Percentiles rank a stretch among this genome's conserved stretches.
phyloP scores from a whole-genome alignment of 1,140 invertebrate species.

The Euglossa dilemma region DNA sequence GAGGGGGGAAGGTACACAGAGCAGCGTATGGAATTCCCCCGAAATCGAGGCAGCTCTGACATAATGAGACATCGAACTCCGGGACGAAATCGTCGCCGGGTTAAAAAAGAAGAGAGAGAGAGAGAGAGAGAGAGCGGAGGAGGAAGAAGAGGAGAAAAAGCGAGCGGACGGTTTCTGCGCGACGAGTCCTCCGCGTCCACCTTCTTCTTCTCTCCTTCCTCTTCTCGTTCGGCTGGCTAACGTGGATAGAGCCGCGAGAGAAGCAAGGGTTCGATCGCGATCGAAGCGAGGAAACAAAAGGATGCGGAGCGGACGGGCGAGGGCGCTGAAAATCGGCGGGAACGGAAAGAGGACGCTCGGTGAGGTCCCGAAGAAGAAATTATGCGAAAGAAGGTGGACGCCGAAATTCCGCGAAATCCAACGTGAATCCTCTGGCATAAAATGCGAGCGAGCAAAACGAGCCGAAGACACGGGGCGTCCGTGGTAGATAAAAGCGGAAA shows the following conservation, averaged over 20 bases:
- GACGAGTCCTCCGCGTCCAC: constrained; percentile 28
- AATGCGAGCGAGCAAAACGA: constrained; percentile 58
- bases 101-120: background rate
- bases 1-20: background rate
- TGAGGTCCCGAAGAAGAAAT: constrained; percentile 11
- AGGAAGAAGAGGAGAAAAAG: constrained; percentile 51
- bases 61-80: constrained; percentile 66
- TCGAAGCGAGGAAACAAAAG: constrained; percentile 36
- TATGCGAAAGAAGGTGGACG: constrained; percentile 23
- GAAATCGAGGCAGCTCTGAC: constrained; percentile 61
- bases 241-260: constrained; percentile 40
- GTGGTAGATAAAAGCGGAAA: constrained; percentile 43
- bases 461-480: constrained; percentile 3
- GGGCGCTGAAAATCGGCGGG: background rate
- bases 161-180: background rate
- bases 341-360: background rate
- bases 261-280: constrained; percentile 4
- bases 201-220: too few species aligned
- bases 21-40: constrained; percentile 49
- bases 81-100: constrained; percentile 28
- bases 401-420: constrained; percentile 62
- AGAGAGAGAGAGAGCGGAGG: background rate
- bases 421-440: constrained; percentile 59
- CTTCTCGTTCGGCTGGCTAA: too few species aligned
- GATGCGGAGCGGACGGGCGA: background rate